A percentile compares a stretch with the other conserved stretches of the same genome.
Evolutionary conservation across 2,888 invertebrate genomes (phyloP).

Genomic region (Plusia festucae): DNA sequence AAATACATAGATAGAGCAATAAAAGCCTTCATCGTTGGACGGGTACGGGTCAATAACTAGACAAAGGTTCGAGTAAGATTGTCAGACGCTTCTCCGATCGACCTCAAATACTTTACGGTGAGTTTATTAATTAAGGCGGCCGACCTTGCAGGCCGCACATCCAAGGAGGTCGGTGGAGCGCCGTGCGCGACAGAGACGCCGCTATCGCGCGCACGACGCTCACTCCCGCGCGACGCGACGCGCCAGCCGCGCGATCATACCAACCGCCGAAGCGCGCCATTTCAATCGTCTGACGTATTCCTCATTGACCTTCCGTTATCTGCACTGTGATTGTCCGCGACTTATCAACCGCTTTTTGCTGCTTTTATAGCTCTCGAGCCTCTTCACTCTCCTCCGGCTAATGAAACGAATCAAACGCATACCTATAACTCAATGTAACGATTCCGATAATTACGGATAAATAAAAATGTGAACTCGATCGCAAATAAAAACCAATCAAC

Average conservation of each 20-base stretch:
- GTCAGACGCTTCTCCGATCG: slow-evolving; percentile 86
- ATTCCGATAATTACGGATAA: slow-evolving; percentile 49
- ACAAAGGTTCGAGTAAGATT: slow-evolving; percentile 86
- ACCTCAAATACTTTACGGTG: slow-evolving; percentile 89
- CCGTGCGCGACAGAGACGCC: slow-evolving; percentile 73
- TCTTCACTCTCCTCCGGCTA: slow-evolving; percentile 24
- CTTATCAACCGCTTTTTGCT: slow-evolving; percentile 59
- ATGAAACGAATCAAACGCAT: slow-evolving; percentile 12
- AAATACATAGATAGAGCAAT: slow-evolving; percentile 66
- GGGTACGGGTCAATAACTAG: slow-evolving; percentile 86
- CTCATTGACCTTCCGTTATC: slow-evolving; percentile 88
- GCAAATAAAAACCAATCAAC: slow-evolving; percentile 76
- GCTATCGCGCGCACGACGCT: slow-evolving; percentile 57
- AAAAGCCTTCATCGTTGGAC: slow-evolving; percentile 74
- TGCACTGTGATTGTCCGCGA: slow-evolving; percentile 77
- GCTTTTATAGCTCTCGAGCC: slow-evolving; percentile 22
- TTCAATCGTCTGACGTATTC: slow-evolving; percentile 81
- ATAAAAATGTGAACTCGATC: slow-evolving; percentile 57
- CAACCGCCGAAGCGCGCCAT: slow-evolving; percentile 75
- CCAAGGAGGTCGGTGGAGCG: slow-evolving; percentile 85
- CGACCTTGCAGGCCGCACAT: slow-evolving; percentile 89
- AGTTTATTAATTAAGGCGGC: slow-evolving; percentile 89
- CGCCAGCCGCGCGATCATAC: slow-evolving; percentile 72
- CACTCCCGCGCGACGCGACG: slow-evolving; percentile 57
- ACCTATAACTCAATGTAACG: slow-evolving; percentile 28